These are phyloP conservation scores for Dasyornis broadbenti DNA, from an alignment of 2,113 vertebrate genomes.

Conservation along the genomic window DNA sequence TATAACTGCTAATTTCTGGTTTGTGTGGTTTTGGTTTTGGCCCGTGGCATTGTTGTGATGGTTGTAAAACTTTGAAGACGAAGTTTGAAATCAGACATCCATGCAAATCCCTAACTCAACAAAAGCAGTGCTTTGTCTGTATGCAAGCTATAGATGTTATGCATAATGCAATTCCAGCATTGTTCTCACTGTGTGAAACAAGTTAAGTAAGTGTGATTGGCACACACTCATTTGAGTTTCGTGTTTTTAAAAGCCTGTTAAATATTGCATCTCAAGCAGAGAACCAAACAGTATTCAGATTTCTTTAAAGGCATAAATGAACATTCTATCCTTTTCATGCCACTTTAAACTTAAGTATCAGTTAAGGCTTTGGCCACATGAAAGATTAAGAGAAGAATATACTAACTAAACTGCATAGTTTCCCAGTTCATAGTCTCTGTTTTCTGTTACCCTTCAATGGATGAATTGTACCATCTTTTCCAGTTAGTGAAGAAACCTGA, in stretches of 20 bases:
- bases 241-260: background rate
- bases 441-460: background rate
- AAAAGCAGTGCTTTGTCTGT: background rate
- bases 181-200: background rate
- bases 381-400: slow-evolving; percentile 13
- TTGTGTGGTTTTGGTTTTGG: background rate
- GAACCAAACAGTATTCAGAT: background rate
- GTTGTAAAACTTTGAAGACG: background rate
- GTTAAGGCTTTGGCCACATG: slow-evolving; percentile 1
- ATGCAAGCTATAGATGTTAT: background rate
- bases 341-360: slow-evolving; percentile 52
- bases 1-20: background rate
- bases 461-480: background rate
- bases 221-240: background rate
- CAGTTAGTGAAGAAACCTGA: background rate
- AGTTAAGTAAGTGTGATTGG: background rate
- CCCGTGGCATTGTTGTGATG: background rate
- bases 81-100: background rate
- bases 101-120: background rate
- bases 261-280: background rate
- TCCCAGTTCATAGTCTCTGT: slow-evolving; percentile 24
- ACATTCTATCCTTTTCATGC: slow-evolving; percentile 51
- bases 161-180: background rate
- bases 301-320: slow-evolving; percentile 40
- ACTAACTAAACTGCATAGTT: slow-evolving; percentile 17